Evolutionary conservation across 2,888 invertebrate species (phyloP), one percentile per base, ranked within the genome.

Genomic region (Gymnocheta viridis): DNA sequence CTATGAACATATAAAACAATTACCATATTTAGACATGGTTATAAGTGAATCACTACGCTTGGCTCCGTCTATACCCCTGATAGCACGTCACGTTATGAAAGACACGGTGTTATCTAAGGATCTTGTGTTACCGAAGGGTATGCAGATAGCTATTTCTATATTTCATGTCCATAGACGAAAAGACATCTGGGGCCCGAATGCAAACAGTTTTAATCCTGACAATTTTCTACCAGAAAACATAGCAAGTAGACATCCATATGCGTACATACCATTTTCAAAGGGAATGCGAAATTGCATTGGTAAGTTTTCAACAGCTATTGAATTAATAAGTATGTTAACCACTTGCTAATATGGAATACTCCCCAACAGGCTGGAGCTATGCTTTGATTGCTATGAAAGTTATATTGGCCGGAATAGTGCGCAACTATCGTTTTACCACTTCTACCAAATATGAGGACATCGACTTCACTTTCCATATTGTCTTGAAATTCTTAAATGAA

Each of bases 221-320:
- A 85, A 87, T 41, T 88, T 88, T 74, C 56, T 88, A 12, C 87
- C 87, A 0, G 85, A 85, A 38, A 87, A 87, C 47, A 38, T 87
- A 4, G 54, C 47, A 7, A 58, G 49, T 1, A 87, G 79, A 62
- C 88, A 89, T 82, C 82, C 88, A 0, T 87, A 87, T 69, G 86
- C 88, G 0, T 89, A 80, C 73, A 86, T 89, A 47, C 89, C 89
- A 10, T 89, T 89, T 77, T 87, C 88, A 3, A 88, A 87, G 19
- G 89, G 89, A 14, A 32, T 79, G 0, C 83, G 89, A 1, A 88
- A 87, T 80, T 89, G 89, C 29, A 86, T 89, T 47, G 88, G 88
- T 88, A 82, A 81, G 70, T 35, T 6, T 38, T 22, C 12, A 22
- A 19, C 9, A 7, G 35, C 10, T 10, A 49, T 4, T n/a, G n/a